Evolutionary conservation across 2,113 vertebrate genomes (phyloP).

Genomic region (Hyla sarda): DNA sequence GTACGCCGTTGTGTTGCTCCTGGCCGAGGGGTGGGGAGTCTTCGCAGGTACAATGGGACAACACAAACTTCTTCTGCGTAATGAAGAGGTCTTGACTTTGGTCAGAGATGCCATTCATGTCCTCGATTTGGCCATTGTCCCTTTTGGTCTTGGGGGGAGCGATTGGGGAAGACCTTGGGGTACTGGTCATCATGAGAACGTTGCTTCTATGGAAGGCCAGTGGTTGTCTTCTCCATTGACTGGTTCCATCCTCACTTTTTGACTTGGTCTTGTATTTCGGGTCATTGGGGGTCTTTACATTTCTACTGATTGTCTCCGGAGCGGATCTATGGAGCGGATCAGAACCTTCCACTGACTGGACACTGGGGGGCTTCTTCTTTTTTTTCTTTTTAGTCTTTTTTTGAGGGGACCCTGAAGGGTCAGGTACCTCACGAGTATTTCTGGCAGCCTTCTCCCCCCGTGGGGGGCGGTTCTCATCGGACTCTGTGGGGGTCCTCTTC

Average conservation of each 20-base stretch:
- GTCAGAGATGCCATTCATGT: slow-evolving; percentile 1
- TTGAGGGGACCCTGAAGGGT: not conserved
- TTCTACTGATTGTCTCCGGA: not conserved
- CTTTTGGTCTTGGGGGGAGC: not conserved
- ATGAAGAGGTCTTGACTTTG: slow-evolving; percentile 61
- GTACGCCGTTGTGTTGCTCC: not conserved
- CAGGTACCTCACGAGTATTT: not conserved
- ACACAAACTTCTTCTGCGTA: slow-evolving; percentile 52
- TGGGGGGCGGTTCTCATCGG: not conserved
- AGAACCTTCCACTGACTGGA: not conserved
- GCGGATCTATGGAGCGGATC: not conserved
- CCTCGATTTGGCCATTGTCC: not conserved
- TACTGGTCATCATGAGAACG: not conserved
- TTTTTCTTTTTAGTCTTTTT: not conserved
- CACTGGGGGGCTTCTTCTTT: not conserved
- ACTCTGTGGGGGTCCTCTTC: slow-evolving; percentile 48
- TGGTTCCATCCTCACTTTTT: not conserved
- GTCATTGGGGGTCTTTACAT: not conserved
- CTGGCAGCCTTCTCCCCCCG: slow-evolving; percentile 3
- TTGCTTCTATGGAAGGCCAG: not conserved
- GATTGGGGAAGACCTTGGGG: not conserved
- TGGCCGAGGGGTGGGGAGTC: slow-evolving; percentile 34
- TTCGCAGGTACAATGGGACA: not conserved
- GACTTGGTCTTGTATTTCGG: not conserved
- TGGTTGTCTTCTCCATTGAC: not conserved